Evolutionary conservation across 1,140 invertebrate genomes (phyloP), one percentile per base, ranked within the genome.

Genomic region (Drosophila sp.): DNA sequence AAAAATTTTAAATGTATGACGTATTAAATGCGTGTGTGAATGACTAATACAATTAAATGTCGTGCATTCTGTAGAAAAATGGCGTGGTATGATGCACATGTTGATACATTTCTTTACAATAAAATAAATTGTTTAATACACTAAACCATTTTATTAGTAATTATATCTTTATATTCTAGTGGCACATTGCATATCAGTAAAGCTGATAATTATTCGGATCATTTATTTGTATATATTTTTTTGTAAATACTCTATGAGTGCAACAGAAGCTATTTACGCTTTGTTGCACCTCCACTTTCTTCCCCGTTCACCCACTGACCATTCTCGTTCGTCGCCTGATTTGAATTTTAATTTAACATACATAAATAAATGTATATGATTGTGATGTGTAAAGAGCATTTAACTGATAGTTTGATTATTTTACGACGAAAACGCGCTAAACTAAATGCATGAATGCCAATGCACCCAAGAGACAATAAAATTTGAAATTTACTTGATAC

Each of bases 371-470:
- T 86, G 66, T 51, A 38, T n/a, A 9, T 46, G 0, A 32, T 78
- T 86, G 66, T 51, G 78, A 80, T 71, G 78, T 80, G 81, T 80
- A 67, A 64, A 70, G 80, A 80, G 70, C 77, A 72, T 84, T 86
- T 80, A 74, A 78, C 74, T 74, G 77, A 86, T 86, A 80, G 70
- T 78, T 78, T 80, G 65, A 86, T 80, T 78, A 78, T 86, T 86
- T 86, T 80, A 86, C 65, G 81, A 87, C 45, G 74, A 75, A 75
- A 86, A 86, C 81, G 82, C 86, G 82, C 62, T 81, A 67, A 65
- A 84, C 66, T 59, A 41, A 53, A 59, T 53, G 66, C 51, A 50
- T 65, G 64, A 62, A 61, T 78, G 76, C 58, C 64, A 74, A 41
- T 56, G 53, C 61, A 46, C 50, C 16, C 32, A 16, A 45, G 9